Conservation (phyloP, 2,797 vertebrate genomes). For the Eulemur coronatus region DNA sequence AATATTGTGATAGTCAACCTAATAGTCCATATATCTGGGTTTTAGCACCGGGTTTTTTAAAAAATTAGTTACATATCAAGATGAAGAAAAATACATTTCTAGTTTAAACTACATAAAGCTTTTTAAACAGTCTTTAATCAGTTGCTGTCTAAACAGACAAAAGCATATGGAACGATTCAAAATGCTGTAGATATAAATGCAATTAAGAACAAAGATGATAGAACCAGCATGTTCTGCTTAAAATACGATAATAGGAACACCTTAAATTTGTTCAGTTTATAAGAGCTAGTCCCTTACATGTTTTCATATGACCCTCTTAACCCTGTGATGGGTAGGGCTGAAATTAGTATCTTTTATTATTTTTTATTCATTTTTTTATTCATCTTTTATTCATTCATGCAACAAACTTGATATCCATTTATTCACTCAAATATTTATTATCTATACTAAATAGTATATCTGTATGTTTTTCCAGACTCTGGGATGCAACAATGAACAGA, state of each 20-base stretch:
- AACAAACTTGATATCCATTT: background rate
- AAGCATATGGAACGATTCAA: slow-evolving; percentile 23
- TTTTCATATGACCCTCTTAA: background rate
- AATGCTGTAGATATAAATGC: slow-evolving; percentile 21
- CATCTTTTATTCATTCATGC: background rate
- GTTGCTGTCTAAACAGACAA: slow-evolving; percentile 47
- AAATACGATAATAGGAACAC: background rate
- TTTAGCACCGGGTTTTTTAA: background rate
- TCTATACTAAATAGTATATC: background rate
- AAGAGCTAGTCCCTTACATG: background rate
- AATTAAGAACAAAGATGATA: slow-evolving; percentile 43
- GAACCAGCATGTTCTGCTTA: background rate
- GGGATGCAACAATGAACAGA: background rate
- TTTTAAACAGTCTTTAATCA: slow-evolving; percentile 19
- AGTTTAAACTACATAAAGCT: slow-evolving; percentile 43
- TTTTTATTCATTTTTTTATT: too few relatives aligned
- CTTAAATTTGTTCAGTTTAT: background rate
- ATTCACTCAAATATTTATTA: background rate
- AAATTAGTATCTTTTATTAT: background rate
- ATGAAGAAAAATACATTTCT: background rate
- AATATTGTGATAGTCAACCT: background rate
- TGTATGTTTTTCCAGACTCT: background rate
- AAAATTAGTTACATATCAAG: slow-evolving; percentile 17
- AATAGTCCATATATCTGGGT: background rate
- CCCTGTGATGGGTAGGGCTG: background rate